A percentile compares a stretch with the other conserved stretches of the same genome.
Conservation (phyloP, 2,888 invertebrate genomes). For the Cabera pusaria region DNA sequence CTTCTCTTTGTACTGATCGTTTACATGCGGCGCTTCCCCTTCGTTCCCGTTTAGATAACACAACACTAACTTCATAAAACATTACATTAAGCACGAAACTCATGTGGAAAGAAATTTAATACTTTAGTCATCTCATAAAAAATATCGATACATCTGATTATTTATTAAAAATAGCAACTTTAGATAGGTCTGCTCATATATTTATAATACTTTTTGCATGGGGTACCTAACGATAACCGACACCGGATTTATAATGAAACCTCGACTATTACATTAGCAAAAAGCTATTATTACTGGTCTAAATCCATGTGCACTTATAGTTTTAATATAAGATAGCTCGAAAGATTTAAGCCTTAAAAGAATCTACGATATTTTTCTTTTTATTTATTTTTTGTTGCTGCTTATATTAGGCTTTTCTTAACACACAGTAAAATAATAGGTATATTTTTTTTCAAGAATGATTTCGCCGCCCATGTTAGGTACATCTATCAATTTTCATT, state of each 20-base stretch:
- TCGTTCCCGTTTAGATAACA: constrained; percentile 56
- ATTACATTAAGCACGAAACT: constrained; percentile 60
- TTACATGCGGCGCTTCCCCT: constrained; percentile 38
- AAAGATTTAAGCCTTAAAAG: constrained; percentile 76
- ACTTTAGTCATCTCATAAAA: constrained; percentile 81
- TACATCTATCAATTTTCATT: constrained; percentile 79
- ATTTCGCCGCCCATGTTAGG: constrained; percentile 73
- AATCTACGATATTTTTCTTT: constrained; percentile 68
- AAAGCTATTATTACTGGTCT: constrained; percentile 70
- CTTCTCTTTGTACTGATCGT: constrained; percentile 73
- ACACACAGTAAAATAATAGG: constrained; percentile 74
- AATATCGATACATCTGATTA: constrained; percentile 59
- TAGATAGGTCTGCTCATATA: constrained; percentile 55
- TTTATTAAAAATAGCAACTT: constrained; percentile 61
- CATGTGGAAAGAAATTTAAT: constrained; percentile 68
- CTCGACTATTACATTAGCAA: constrained; percentile 60
- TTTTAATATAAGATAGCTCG: constrained; percentile 73
- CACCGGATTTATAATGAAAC: constrained; percentile 63
- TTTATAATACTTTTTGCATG: constrained; percentile 66
- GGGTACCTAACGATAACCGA: constrained; percentile 56
- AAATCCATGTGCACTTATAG: constrained; percentile 78
- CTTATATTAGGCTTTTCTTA: constrained; percentile 79
- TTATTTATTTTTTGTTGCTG: constrained; percentile 62
- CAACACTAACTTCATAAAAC: constrained; percentile 46
- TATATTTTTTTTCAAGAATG: constrained; percentile 70